Conservation (phyloP, 2,797 vertebrate species). For the Clarias fuscus region DNA sequence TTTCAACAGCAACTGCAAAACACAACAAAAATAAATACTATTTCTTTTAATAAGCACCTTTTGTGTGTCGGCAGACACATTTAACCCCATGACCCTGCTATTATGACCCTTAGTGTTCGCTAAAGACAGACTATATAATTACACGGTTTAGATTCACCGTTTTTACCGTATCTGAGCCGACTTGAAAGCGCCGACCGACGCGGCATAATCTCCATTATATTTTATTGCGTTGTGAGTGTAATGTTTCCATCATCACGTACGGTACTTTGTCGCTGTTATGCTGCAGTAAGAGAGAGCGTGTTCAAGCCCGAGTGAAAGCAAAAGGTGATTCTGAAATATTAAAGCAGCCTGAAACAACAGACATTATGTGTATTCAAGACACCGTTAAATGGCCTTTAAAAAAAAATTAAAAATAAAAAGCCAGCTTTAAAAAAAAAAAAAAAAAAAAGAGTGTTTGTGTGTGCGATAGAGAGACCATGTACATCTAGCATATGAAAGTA, state of each 20-base stretch:
- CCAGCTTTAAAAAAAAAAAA: too few species aligned
- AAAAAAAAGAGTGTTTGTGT: background rate
- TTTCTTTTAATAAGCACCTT: too few species aligned
- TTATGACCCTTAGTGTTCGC: background rate
- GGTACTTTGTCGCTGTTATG: background rate
- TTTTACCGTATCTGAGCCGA: background rate
- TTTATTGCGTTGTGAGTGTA: background rate
- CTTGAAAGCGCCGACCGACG: background rate
- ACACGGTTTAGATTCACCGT: background rate
- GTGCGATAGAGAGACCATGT: background rate
- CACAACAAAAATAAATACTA: background rate
- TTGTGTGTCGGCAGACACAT: background rate
- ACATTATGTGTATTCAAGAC: background rate
- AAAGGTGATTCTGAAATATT: background rate
- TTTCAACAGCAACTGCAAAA: background rate
- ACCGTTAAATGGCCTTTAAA: too few species aligned
- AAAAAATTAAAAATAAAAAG: background rate
- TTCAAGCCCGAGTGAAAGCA: background rate
- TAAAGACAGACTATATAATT: background rate
- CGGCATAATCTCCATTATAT: background rate
- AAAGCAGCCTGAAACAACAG: background rate
- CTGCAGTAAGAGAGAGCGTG: background rate
- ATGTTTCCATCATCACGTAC: background rate
- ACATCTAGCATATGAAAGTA: background rate
- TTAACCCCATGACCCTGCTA: background rate